Evolutionary conservation across 53 echinoderm and acorn worm species (phyloP), one percentile per base, ranked within the genome.

Genomic region (Holothuria scabra): DNA sequence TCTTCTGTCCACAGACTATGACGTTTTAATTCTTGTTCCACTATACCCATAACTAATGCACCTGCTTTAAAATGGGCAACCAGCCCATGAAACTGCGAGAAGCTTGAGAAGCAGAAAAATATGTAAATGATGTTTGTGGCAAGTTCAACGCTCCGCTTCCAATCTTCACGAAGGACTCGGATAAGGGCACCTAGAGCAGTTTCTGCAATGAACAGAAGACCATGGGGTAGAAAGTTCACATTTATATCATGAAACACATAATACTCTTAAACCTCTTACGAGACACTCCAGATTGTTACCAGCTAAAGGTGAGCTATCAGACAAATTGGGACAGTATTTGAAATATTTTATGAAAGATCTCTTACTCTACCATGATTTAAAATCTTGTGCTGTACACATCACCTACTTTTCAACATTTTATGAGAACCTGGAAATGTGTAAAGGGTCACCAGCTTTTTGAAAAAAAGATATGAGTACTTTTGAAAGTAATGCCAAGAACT

Each of bases 41-140:
- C 92, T 25, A 94, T 95, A 26, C 86, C 88, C 97, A 97, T 97
- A 21, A 97, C 97, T 10, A 97, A 90, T 33, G 97, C 97, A 18
- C 97, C 97, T 13, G 94, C 90, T 89, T 97, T 97, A 84, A 94
- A 97, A 83, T 97, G 97, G 1, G 97, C 94, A 16, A 97, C 91
- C 38, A 97, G 87, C 71, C 92, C 90, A 87, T 97, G 97, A 74
- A 97, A 97, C 81, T 92, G 92, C 32, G 94, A 92, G 84, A 97
- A 97, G 70, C 94, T 94, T 10, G 97, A 97, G 94, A 97, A 97
- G 83, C 97, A 97, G 94, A 97, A 97, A 92, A 97, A 97, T 60
- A 97, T 89, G 92, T 97, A 97, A 83, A 97, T 91, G 65, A 97
- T 97, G 88, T 97, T 97, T 79, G 97, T 97, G 64, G 94, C 94